Conservation (phyloP, 1,140 invertebrate species). For the Manduca sexta region DNA sequence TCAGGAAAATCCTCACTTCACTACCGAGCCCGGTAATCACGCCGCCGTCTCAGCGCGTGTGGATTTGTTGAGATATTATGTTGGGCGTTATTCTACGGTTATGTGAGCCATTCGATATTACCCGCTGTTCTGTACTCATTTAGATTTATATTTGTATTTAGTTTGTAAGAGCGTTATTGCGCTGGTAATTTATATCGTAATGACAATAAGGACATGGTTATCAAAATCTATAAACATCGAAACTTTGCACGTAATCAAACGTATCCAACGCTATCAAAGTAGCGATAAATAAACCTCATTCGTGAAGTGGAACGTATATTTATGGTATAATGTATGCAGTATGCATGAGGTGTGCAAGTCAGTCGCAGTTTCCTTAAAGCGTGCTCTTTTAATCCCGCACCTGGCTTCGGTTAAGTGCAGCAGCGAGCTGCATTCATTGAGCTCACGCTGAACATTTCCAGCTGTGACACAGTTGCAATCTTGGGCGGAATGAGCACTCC, state of each 20-base stretch:
- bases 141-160: too few species aligned
- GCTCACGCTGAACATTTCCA: conserved; percentile 10
- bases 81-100: too few species aligned
- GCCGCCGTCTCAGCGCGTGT: conserved; percentile 36
- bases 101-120: too few species aligned
- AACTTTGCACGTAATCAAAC: too few species aligned
- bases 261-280: too few species aligned
- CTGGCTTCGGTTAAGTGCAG: conserved; percentile 40
- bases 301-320: too few species aligned
- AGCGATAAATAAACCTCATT: too few species aligned
- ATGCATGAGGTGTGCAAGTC: not conserved
- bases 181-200: too few species aligned
- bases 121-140: too few species aligned
- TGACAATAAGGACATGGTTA: too few species aligned
- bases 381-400: conserved; percentile 44
- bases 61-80: conserved; percentile 49
- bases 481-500: not conserved
- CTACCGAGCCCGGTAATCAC: conserved; percentile 57
- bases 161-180: too few species aligned
- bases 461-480: conserved; percentile 1
- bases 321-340: not conserved
- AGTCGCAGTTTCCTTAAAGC: not conserved
- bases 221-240: too few species aligned
- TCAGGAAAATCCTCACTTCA: conserved; percentile 59
- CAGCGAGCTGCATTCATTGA: not conserved